Percentiles rank a stretch among this genome's conserved stretches.
These are phyloP conservation scores for Cylas formicarius DNA, from an alignment of 1,140 invertebrate genomes.

Conservation along the genomic window DNA sequence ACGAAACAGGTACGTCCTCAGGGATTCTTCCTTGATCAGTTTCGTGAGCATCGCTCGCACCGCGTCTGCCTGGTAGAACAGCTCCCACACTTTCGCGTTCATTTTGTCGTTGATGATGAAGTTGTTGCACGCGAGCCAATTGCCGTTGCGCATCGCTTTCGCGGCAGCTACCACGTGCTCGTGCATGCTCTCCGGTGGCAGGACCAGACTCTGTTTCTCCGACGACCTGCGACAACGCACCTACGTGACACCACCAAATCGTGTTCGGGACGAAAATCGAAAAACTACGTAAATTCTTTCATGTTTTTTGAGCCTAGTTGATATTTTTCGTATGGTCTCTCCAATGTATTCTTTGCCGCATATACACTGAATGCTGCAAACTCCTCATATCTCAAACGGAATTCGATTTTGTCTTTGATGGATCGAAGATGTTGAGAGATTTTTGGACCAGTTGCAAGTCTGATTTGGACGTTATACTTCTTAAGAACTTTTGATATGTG, in stretches of 20 bases:
- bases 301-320: too few relatives aligned
- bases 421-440: too few relatives aligned
- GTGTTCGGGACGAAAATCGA: background rate
- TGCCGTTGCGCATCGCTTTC: slow-evolving; percentile 96
- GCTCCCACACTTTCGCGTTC: slow-evolving; percentile 98
- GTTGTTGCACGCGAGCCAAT: slow-evolving; percentile 91
- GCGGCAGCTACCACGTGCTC: slow-evolving; percentile 99
- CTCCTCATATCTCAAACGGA: too few relatives aligned
- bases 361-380: too few relatives aligned
- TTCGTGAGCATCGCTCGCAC: slow-evolving; percentile 86
- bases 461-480: too few relatives aligned
- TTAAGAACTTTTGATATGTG: too few relatives aligned
- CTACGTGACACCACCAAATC: too few relatives aligned
- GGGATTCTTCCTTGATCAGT: slow-evolving; percentile 93
- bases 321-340: too few relatives aligned
- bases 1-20: slow-evolving; percentile 96
- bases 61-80: slow-evolving; percentile 90
- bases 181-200: slow-evolving; percentile 98
- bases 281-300: too few relatives aligned
- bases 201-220: slow-evolving; percentile 90
- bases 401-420: too few relatives aligned
- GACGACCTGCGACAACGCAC: slow-evolving; percentile 46
- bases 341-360: too few relatives aligned
- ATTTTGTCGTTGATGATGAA: slow-evolving; percentile 99
- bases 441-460: too few relatives aligned